Conservation (phyloP, 2,797 vertebrate genomes). For the Ptychobarbus kaznakovi region DNA sequence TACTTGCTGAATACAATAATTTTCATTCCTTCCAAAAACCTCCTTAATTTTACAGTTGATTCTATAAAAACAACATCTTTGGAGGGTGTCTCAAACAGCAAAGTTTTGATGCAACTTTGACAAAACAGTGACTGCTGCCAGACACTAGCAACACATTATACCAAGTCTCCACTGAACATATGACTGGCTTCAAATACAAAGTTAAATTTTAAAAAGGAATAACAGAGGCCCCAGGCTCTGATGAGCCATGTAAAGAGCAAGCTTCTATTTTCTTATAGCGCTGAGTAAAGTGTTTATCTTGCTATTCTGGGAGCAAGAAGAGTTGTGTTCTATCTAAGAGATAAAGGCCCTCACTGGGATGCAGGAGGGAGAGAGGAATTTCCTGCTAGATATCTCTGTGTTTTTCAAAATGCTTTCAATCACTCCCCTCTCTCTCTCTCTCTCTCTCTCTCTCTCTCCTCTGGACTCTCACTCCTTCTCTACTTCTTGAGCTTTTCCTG, state of each 20-base stretch:
- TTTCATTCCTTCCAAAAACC: not conserved
- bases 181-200: not conserved
- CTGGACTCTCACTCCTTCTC: conserved; percentile 58
- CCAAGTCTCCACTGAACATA: not conserved
- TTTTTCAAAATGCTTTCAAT: conserved; percentile 73
- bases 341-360: conserved; percentile 78
- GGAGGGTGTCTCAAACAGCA: not conserved
- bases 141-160: not conserved
- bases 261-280: conserved; percentile 44
- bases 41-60: not conserved
- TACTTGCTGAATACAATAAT: not conserved
- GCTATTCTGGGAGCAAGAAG: conserved; percentile 81
- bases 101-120: not conserved
- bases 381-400: conserved; percentile 78
- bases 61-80: not conserved
- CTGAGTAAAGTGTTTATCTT: conserved; percentile 49
- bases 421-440: conserved; percentile 28
- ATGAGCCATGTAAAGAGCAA: not conserved
- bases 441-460: conserved; percentile 8
- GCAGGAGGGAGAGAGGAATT: conserved; percentile 84
- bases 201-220: not conserved
- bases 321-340: conserved; percentile 78
- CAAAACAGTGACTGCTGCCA: not conserved
- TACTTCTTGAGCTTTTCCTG: conserved; percentile 53
- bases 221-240: not conserved